phyloP scores from a whole-genome alignment of 1,140 invertebrate species.

The Drosophila repletoides region DNA sequence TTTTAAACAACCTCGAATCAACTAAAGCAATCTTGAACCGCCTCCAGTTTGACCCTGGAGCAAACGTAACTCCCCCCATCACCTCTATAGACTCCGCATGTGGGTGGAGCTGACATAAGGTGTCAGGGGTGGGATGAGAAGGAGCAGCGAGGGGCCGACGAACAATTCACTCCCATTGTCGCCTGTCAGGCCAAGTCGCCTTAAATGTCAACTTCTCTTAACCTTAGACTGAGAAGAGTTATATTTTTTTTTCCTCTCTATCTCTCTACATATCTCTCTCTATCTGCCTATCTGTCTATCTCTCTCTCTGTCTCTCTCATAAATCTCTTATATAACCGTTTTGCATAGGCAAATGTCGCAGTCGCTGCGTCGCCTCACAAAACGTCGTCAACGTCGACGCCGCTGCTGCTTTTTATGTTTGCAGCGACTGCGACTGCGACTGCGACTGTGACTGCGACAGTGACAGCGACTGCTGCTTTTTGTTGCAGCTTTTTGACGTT shows the following conservation, averaged over 20 bases:
- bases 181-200: slow-evolving; percentile 40
- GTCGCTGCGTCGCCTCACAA: slow-evolving; percentile 4
- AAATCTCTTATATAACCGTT: slow-evolving; percentile 60
- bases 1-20: slow-evolving; percentile 20
- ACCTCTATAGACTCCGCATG: background rate
- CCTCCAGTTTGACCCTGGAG: slow-evolving; percentile 30
- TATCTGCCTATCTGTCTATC: slow-evolving; percentile 10
- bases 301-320: slow-evolving; percentile 36
- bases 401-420: slow-evolving; percentile 39
- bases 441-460: slow-evolving; percentile 2
- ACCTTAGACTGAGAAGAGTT: slow-evolving; percentile 20
- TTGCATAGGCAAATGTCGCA: slow-evolving; percentile 44
- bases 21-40: slow-evolving; percentile 22
- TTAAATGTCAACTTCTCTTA: slow-evolving; percentile 65
- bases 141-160: background rate
- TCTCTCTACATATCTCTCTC: slow-evolving; percentile 28
- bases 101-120: slow-evolving; percentile 15
- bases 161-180: slow-evolving; percentile 34
- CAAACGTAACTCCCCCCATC: background rate
- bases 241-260: slow-evolving; percentile 1
- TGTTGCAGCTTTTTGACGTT: slow-evolving; percentile 28
- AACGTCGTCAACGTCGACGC: background rate
- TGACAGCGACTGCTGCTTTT: background rate
- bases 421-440: slow-evolving; percentile 29
- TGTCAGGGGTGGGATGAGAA: background rate